Percentiles rank a stretch among this genome's conserved stretches.
Evolutionary conservation across 2,797 vertebrate species (phyloP).

Genomic region (Chiroxiphia lanceolata): DNA sequence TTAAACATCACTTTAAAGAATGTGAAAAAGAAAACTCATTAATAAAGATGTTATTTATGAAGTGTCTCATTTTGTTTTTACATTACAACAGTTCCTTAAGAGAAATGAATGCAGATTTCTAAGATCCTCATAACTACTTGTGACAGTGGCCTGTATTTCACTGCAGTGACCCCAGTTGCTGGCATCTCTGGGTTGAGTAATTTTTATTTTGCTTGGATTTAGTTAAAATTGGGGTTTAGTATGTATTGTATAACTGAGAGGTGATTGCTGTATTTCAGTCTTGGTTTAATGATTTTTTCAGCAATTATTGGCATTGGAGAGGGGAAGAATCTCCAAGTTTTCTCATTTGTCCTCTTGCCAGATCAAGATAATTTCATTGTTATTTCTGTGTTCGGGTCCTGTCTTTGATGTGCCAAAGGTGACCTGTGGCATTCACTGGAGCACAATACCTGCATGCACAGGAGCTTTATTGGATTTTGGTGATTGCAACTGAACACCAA

Average conservation of each 20-base stretch:
- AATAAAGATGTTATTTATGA: slow-evolving; percentile 56
- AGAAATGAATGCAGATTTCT: neutral
- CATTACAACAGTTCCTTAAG: neutral
- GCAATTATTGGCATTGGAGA: neutral
- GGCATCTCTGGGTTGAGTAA: neutral
- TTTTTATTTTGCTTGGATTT: neutral
- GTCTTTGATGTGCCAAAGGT: neutral
- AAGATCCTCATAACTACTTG: neutral
- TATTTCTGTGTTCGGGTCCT: neutral
- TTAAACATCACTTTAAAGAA: slow-evolving; percentile 41
- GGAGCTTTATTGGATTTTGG: neutral
- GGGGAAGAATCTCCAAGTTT: neutral
- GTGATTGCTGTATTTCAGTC: neutral
- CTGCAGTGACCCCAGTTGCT: neutral
- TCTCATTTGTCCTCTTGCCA: neutral
- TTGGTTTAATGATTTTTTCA: neutral
- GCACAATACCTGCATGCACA: neutral
- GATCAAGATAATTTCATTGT: neutral
- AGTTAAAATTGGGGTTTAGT: neutral
- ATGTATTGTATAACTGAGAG: neutral
- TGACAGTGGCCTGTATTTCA: neutral
- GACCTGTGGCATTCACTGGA: neutral
- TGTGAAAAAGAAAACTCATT: slow-evolving; percentile 45
- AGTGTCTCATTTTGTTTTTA: slow-evolving; percentile 20
- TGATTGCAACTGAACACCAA: neutral